Conservation (phyloP, 2,888 invertebrate genomes). For the Onchidella celtica region DNA sequence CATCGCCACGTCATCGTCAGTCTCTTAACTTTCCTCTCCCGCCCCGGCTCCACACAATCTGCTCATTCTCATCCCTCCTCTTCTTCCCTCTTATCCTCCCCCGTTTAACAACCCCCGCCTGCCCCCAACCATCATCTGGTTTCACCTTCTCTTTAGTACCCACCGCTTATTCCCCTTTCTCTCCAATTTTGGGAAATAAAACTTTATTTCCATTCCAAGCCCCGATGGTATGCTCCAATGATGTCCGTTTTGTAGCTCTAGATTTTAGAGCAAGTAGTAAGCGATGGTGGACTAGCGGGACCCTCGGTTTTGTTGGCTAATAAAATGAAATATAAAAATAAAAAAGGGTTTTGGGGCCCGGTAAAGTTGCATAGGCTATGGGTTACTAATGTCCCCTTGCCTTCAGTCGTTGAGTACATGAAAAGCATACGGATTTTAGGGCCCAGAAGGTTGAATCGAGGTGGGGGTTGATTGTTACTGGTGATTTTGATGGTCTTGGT, state of each 20-base stretch:
- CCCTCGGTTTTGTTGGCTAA: constrained; percentile 18
- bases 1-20: too few relatives aligned
- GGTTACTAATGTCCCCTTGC: constrained; percentile 12
- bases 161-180: not conserved
- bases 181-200: constrained; percentile 31
- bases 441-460: not conserved
- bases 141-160: not conserved
- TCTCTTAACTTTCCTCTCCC: too few relatives aligned
- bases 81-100: not conserved
- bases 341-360: not conserved
- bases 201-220: constrained; percentile 26
- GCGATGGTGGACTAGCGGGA: not conserved
- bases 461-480: constrained; percentile 13
- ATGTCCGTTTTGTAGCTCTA: constrained; percentile 33
- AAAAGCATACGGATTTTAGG: constrained; percentile 24
- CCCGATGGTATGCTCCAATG: not conserved
- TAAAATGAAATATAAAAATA: constrained; percentile 23
- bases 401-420: constrained; percentile 29
- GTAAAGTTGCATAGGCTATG: constrained; percentile 14
- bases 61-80: too few relatives aligned
- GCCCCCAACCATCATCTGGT: not conserved
- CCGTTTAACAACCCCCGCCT: not conserved
- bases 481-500: constrained; percentile 8
- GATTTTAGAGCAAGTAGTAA: constrained; percentile 35
- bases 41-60: too few relatives aligned